Conservation (phyloP, 2,113 vertebrate genomes). For the Corvus moneduloides region DNA sequence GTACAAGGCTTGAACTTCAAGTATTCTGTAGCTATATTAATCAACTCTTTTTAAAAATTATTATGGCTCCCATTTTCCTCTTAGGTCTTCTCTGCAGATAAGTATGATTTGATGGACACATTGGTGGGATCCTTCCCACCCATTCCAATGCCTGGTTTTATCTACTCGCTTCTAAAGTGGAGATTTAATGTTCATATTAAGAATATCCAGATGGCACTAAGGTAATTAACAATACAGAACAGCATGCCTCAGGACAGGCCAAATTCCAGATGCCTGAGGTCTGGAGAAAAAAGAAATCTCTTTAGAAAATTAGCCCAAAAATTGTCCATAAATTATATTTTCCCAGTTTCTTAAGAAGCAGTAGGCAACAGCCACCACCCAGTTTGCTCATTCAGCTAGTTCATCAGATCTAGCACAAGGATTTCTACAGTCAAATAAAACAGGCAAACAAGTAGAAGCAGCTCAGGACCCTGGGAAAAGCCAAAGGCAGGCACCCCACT, state of each 20-base stretch:
- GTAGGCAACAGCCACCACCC: neutral
- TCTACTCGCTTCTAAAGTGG: neutral
- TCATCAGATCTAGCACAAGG: neutral
- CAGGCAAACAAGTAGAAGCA: constrained; percentile 7
- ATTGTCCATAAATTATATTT: neutral
- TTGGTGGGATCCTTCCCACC: neutral
- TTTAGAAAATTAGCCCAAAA: neutral
- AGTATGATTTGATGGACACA: neutral
- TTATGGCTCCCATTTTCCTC: neutral
- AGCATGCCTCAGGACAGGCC: neutral
- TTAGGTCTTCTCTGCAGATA: neutral
- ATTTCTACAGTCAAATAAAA: neutral
- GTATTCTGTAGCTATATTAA: neutral
- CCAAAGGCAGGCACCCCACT: neutral
- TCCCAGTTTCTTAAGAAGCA: neutral
- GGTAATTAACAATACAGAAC: constrained; percentile 28
- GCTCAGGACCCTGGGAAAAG: neutral
- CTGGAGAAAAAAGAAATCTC: neutral
- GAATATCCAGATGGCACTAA: constrained; percentile 24
- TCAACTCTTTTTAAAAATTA: neutral
- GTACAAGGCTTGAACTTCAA: neutral
- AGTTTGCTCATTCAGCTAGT: neutral
- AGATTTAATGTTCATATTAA: neutral
- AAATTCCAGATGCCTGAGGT: constrained; percentile 7
- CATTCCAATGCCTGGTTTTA: neutral